Evolutionary conservation across 2,797 vertebrate species (phyloP).

Genomic region (Notamacropus eugenii): DNA sequence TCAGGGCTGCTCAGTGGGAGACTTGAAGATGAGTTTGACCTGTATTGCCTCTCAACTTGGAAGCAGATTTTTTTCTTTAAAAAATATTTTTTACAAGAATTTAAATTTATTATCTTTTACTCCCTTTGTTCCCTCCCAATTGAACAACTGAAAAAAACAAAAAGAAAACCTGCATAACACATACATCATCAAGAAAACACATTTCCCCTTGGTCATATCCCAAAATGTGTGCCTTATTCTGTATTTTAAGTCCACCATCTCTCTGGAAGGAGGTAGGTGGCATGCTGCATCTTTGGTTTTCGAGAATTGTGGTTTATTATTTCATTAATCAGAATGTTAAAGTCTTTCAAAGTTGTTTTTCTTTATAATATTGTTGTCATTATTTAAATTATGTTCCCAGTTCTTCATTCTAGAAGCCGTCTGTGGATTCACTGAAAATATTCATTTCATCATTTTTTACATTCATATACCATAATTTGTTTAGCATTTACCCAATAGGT

Average conservation of each 20-base stretch:
- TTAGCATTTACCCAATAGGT: neutral
- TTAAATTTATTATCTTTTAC: neutral
- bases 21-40: neutral
- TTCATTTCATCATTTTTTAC: neutral
- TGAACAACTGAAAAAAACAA: neutral
- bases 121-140: neutral
- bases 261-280: neutral
- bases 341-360: neutral
- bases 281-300: neutral
- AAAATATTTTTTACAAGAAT: neutral
- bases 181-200: neutral
- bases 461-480: neutral
- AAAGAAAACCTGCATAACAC: neutral
- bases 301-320: neutral
- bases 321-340: neutral
- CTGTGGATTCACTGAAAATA: neutral
- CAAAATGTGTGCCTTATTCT: neutral
- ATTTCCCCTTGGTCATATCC: neutral
- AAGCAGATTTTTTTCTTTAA: too few relatives aligned
- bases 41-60: neutral
- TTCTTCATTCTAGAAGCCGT: neutral
- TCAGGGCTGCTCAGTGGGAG: neutral
- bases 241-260: neutral
- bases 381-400: neutral
- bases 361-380: neutral